These are phyloP conservation scores for Drosophila koepferae DNA, from an alignment of 2,888 invertebrate genomes.

Conservation along the genomic window DNA sequence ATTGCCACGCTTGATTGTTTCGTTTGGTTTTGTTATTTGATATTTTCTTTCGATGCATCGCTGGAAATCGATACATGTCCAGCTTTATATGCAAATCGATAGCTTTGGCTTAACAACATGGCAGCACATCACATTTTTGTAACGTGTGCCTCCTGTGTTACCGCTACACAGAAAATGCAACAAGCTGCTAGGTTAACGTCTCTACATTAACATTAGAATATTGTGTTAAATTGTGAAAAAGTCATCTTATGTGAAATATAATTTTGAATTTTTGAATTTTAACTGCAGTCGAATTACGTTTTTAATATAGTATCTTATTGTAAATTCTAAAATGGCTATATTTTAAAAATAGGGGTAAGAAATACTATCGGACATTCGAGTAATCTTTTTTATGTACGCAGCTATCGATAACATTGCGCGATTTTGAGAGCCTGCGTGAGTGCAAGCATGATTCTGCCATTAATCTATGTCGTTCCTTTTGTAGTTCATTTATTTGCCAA, in stretches of 20 bases:
- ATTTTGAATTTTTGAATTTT: background rate
- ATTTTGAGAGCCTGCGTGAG: background rate
- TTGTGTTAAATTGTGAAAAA: background rate
- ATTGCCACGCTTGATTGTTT: constrained; percentile 63
- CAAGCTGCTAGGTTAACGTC: constrained; percentile 26
- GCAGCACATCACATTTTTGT: constrained; percentile 1
- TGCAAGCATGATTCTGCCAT: background rate
- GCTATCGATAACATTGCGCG: constrained; percentile 11
- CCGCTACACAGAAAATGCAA: constrained; percentile 25
- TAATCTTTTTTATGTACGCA: background rate
- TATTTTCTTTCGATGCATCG: constrained; percentile 45
- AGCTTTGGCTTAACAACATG: constrained; percentile 3
- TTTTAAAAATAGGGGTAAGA: background rate
- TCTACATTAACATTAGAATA: too few relatives aligned
- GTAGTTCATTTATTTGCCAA: background rate
- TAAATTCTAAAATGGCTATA: background rate
- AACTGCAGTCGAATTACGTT: too few relatives aligned
- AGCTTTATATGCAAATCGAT: constrained; percentile 26
- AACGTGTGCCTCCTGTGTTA: background rate
- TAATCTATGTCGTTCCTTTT: background rate
- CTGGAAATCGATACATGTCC: constrained; percentile 41
- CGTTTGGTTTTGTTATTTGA: constrained; percentile 55
- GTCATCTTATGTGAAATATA: background rate
- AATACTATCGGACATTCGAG: constrained; percentile 2
- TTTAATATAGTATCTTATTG: background rate